These are phyloP conservation scores for Lathamus discolor DNA, from an alignment of 2,113 vertebrate species.

Conservation along the genomic window DNA sequence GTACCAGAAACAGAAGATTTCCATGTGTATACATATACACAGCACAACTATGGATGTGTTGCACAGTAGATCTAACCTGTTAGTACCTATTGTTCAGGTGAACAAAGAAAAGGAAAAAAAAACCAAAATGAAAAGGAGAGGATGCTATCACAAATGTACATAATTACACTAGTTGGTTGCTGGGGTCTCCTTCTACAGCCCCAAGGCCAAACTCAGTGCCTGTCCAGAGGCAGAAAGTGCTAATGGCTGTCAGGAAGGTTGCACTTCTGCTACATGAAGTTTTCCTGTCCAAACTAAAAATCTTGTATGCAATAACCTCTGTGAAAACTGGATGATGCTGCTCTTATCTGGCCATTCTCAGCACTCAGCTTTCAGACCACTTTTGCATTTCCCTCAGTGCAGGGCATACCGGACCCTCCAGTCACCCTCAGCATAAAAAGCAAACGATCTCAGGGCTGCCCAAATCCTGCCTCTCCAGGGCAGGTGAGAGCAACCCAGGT, in stretches of 20 bases:
- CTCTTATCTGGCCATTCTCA: not conserved
- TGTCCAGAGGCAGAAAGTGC: not conserved
- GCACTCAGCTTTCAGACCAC: fast-evolving
- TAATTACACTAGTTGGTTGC: not conserved
- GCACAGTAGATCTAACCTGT: not conserved
- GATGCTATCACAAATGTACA: not conserved
- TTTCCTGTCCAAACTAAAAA: not conserved
- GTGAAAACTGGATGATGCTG: not conserved
- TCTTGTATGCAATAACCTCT: not conserved
- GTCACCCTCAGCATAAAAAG: not conserved
- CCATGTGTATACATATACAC: not conserved
- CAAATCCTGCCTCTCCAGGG: not conserved
- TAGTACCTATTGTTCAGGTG: not conserved
- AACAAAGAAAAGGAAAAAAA: not conserved
- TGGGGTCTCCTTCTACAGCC: not conserved
- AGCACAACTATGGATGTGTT: not conserved
- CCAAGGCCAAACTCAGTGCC: not conserved
- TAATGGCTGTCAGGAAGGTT: not conserved
- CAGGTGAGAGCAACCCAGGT: not conserved
- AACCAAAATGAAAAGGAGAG: not conserved
- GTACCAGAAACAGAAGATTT: not conserved
- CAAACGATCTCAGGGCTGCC: not conserved
- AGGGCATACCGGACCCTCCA: not conserved
- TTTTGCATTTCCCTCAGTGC: not conserved
- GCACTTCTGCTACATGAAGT: not conserved